phyloP scores from a whole-genome alignment of 2,113 vertebrate genomes.

The Centropus bengalensis region DNA sequence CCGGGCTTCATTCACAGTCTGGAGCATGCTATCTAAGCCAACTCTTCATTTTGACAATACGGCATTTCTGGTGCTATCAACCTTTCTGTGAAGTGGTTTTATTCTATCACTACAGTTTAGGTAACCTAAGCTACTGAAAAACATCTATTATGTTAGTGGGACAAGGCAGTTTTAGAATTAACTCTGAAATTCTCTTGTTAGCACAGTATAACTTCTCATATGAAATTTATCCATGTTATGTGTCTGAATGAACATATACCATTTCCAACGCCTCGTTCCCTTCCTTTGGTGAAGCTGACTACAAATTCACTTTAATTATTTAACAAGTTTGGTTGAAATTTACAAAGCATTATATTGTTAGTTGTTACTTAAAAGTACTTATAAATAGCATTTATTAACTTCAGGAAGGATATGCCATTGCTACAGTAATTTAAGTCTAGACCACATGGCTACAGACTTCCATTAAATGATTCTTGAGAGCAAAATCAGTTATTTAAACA shows the following conservation, averaged over 20 bases:
- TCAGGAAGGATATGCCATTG: conserved; percentile 78
- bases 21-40: neutral
- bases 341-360: conserved; percentile 83
- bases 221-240: conserved; percentile 35
- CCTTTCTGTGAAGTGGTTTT: neutral
- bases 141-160: neutral
- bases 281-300: conserved; percentile 71
- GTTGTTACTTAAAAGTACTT: conserved; percentile 86
- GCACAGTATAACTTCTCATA: conserved; percentile 15
- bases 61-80: neutral
- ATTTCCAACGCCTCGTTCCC: conserved; percentile 62
- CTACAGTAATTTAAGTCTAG: conserved; percentile 82
- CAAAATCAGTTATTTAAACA: conserved; percentile 70
- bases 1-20: neutral
- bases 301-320: conserved; percentile 80
- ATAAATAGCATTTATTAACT: conserved; percentile 87
- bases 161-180: neutral
- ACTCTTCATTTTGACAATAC: neutral
- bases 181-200: conserved; percentile 41
- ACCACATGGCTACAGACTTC: conserved; percentile 79
- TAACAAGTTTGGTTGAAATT: conserved; percentile 82
- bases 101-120: neutral
- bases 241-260: conserved; percentile 32
- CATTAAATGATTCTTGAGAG: conserved; percentile 72
- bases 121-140: neutral